Percentiles rank a stretch among this genome's conserved stretches.
Conservation (phyloP, 2,113 vertebrate species). For the Camelus bactrianus region DNA sequence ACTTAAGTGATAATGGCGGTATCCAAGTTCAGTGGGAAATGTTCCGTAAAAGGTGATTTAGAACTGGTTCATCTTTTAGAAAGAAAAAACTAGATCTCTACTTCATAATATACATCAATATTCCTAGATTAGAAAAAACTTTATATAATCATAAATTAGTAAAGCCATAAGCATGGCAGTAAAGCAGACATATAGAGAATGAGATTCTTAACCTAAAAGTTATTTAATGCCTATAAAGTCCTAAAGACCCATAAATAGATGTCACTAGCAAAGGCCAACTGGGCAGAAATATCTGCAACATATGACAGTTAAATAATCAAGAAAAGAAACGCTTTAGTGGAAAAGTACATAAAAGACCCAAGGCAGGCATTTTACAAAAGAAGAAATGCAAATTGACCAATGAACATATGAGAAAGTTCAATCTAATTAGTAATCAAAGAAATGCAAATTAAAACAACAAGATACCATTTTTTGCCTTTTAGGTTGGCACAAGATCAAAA, state of each 20-base stretch:
- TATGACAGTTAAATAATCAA: slow-evolving; percentile 57
- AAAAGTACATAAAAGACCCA: slow-evolving; percentile 68
- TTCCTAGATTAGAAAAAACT: slow-evolving; percentile 43
- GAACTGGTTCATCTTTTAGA: background rate
- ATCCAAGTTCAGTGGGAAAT: background rate
- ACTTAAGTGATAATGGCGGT: background rate
- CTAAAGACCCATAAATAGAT: slow-evolving; percentile 37
- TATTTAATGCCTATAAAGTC: slow-evolving; percentile 4
- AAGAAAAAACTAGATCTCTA: background rate
- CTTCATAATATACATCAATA: background rate
- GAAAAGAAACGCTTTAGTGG: slow-evolving; percentile 40
- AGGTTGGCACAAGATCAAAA: slow-evolving; percentile 81
- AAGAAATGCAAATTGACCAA: slow-evolving; percentile 76
- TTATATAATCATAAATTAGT: background rate
- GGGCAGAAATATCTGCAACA: slow-evolving; percentile 59
- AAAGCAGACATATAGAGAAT: background rate
- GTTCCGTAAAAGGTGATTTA: background rate
- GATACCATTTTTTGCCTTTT: slow-evolving; percentile 78
- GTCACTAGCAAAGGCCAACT: slow-evolving; percentile 35
- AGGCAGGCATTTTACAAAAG: slow-evolving; percentile 71
- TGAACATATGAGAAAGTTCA: slow-evolving; percentile 78
- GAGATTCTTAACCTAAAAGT: background rate
- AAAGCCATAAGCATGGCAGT: background rate
- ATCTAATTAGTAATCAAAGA: slow-evolving; percentile 84
- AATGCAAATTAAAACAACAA: slow-evolving; percentile 84